Evolutionary conservation across 2,113 vertebrate species (phyloP).

Genomic region (Numenius arquata): DNA sequence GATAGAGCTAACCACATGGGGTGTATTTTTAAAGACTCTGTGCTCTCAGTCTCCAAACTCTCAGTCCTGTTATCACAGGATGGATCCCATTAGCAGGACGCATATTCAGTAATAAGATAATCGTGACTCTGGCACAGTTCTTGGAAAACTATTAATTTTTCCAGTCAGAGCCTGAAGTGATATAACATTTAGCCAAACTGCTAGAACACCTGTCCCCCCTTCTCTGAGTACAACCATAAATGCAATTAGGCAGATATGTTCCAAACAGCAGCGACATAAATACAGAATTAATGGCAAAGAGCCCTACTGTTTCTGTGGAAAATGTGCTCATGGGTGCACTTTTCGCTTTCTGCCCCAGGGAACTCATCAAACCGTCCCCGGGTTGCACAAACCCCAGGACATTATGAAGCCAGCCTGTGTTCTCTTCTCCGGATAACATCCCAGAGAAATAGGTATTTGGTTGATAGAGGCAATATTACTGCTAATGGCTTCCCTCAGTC

Average conservation of each 20-base stretch:
- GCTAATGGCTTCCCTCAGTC: not conserved
- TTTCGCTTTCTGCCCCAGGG: slow-evolving; percentile 32
- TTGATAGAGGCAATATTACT: not conserved
- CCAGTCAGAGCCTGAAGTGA: slow-evolving; percentile 69
- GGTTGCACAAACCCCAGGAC: not conserved
- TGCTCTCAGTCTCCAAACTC: slow-evolving; percentile 40
- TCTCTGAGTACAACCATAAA: slow-evolving; percentile 74
- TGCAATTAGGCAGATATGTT: slow-evolving; percentile 67
- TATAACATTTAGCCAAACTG: slow-evolving; percentile 75
- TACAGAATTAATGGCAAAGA: slow-evolving; percentile 71
- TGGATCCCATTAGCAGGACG: slow-evolving; percentile 74
- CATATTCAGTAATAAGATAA: slow-evolving; percentile 68
- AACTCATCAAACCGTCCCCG: slow-evolving; percentile 43
- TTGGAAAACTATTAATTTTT: slow-evolving; percentile 73
- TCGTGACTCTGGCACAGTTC: slow-evolving; percentile 76
- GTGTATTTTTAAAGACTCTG: slow-evolving; percentile 66
- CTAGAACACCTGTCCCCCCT: slow-evolving; percentile 76
- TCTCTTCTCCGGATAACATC: not conserved
- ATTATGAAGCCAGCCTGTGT: not conserved
- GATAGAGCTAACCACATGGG: slow-evolving; percentile 20
- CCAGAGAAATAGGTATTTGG: not conserved
- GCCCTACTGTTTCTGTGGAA: slow-evolving; percentile 73
- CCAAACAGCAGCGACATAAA: slow-evolving; percentile 68
- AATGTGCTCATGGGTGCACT: slow-evolving; percentile 59
- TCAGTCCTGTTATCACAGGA: slow-evolving; percentile 40